Evolutionary conservation across 2,797 vertebrate genomes (phyloP).

Genomic region (Euphonia xanthogaster): DNA sequence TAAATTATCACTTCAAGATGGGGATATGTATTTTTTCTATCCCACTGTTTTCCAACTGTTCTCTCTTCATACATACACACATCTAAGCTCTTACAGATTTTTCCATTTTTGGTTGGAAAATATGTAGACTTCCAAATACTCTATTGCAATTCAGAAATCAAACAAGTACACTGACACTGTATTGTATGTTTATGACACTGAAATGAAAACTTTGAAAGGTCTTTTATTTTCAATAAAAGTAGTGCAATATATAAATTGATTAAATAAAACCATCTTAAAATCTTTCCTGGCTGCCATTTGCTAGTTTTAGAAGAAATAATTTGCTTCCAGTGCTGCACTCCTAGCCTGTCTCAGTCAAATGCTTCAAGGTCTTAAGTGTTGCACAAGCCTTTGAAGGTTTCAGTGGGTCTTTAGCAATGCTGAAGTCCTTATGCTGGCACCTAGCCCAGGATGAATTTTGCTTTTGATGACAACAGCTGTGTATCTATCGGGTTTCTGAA

Average conservation of each 20-base stretch:
- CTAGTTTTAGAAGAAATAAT: neutral
- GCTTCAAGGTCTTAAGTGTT: neutral
- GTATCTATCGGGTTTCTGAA: constrained; percentile 18
- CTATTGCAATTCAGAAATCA: neutral
- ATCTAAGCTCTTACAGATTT: neutral
- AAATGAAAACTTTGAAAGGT: neutral
- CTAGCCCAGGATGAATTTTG: neutral
- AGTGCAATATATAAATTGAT: neutral
- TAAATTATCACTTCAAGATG: neutral
- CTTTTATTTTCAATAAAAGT: neutral
- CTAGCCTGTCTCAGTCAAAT: neutral
- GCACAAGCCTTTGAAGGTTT: neutral
- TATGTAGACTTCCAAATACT: neutral
- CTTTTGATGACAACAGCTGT: constrained; percentile 30
- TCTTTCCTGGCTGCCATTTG: neutral
- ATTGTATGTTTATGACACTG: neutral
- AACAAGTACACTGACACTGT: neutral
- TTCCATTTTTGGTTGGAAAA: neutral
- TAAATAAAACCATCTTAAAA: neutral
- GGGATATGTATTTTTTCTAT: neutral
- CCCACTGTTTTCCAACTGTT: neutral
- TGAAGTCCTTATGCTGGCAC: neutral
- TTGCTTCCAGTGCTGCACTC: neutral
- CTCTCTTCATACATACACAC: neutral
- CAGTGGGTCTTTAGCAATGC: neutral